These are phyloP conservation scores for Columba janthina DNA, from an alignment of 2,113 vertebrate genomes.

Conservation along the genomic window DNA sequence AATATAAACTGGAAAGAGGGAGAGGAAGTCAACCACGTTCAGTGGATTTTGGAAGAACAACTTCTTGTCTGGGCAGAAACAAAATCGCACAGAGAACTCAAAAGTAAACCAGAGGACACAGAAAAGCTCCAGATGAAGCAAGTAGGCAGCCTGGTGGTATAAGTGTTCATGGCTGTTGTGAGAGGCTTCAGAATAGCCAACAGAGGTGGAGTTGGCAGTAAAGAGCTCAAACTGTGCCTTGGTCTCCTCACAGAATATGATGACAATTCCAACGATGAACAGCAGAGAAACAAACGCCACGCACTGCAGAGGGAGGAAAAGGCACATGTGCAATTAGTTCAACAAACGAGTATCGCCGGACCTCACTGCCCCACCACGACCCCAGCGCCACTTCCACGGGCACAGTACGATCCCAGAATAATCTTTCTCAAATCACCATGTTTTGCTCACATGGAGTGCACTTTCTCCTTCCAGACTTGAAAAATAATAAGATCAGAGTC, in stretches of 20 bases:
- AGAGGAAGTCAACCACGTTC: constrained; percentile 43
- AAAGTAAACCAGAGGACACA: constrained; percentile 58
- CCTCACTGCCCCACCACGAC: not conserved
- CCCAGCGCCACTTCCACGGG: not conserved
- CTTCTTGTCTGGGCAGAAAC: constrained; percentile 58
- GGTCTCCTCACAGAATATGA: constrained; percentile 56
- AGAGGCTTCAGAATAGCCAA: not conserved
- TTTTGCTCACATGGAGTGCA: not conserved
- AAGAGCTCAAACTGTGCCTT: constrained; percentile 45
- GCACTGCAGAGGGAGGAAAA: constrained; percentile 8
- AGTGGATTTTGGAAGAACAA: constrained; percentile 49
- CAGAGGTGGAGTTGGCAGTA: not conserved
- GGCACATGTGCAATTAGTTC: not conserved
- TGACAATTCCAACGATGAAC: constrained; percentile 47
- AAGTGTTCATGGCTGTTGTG: not conserved
- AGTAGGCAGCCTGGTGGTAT: not conserved
- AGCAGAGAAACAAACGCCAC: constrained; percentile 51
- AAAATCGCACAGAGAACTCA: constrained; percentile 32
- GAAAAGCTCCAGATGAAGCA: constrained; percentile 53
- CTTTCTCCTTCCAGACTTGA: not conserved
- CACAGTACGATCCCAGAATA: not conserved
- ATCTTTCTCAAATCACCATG: not conserved
- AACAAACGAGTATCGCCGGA: not conserved
- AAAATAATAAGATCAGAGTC: not conserved
- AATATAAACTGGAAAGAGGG: constrained; percentile 49